Percentiles rank a stretch among this genome's conserved stretches.
Conservation (phyloP, 2,113 vertebrate species). For the Empidonax alnorum region DNA sequence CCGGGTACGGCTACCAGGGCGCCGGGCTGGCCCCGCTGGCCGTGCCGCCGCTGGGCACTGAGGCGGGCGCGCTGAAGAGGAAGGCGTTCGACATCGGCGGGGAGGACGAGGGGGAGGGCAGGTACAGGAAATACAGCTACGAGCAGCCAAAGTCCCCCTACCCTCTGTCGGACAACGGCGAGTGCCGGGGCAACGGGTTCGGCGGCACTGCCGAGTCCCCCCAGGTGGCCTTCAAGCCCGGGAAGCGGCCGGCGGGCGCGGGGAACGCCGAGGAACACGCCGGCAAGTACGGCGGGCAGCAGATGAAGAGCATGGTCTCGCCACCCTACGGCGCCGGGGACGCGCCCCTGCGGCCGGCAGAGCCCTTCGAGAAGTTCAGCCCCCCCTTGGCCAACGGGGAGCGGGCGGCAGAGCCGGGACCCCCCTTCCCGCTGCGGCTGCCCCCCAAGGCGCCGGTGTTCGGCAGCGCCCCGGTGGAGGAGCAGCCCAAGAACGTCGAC, state of each 20-base stretch:
- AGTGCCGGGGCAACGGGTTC: slow-evolving; percentile 87
- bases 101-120: slow-evolving; percentile 80
- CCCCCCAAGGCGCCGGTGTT: slow-evolving; percentile 69
- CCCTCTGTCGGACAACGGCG: slow-evolving; percentile 80
- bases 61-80: slow-evolving; percentile 85
- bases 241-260: slow-evolving; percentile 71
- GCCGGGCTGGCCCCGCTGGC: slow-evolving; percentile 54
- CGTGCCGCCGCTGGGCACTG: slow-evolving; percentile 63
- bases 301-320: slow-evolving; percentile 82
- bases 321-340: slow-evolving; percentile 81
- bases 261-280: slow-evolving; percentile 57
- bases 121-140: slow-evolving; percentile 90
- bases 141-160: slow-evolving; percentile 86
- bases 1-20: slow-evolving; percentile 86
- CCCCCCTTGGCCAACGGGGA: slow-evolving; percentile 82
- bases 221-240: slow-evolving; percentile 77
- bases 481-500: slow-evolving; percentile 83
- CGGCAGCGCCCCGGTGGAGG: slow-evolving; percentile 66
- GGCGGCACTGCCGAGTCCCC: slow-evolving; percentile 66
- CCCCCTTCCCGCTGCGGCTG: slow-evolving; percentile 31
- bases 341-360: slow-evolving; percentile 25
- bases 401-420: slow-evolving; percentile 27
- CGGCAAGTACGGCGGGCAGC: slow-evolving; percentile 72
- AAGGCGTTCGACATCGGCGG: slow-evolving; percentile 86
- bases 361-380: slow-evolving; percentile 82